These are phyloP conservation scores for Phylloscopus trochilus DNA, from an alignment of 2,113 vertebrate species.

Conservation along the genomic window DNA sequence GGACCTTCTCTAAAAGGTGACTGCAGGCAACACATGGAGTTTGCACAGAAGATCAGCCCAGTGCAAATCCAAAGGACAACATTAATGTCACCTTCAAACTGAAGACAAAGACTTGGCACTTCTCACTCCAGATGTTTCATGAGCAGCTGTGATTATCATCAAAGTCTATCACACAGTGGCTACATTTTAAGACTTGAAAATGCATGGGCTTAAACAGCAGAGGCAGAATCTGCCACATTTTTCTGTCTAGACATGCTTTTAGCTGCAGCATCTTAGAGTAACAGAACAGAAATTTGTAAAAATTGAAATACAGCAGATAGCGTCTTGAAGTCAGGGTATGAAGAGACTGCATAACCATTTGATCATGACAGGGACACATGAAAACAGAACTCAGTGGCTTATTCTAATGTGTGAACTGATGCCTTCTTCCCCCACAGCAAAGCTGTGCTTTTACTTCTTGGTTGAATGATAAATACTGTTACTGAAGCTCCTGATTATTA, in stretches of 20 bases:
- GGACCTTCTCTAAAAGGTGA: not conserved
- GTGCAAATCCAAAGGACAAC: not conserved
- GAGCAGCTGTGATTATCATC: conserved; percentile 17
- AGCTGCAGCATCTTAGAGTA: not conserved
- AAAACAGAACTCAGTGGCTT: not conserved
- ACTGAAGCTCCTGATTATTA: not conserved
- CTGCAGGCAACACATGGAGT: not conserved
- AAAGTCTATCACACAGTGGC: not conserved
- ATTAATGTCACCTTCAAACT: accelerated
- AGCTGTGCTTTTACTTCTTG: not conserved
- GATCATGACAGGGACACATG: not conserved
- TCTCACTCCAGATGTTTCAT: not conserved
- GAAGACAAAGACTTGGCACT: not conserved
- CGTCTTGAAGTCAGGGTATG: not conserved
- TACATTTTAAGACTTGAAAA: not conserved
- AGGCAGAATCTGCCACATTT: conserved; percentile 1
- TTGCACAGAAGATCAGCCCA: not conserved
- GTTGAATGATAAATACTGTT: not conserved
- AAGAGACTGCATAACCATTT: not conserved
- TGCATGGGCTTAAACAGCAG: not conserved
- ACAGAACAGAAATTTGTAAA: not conserved
- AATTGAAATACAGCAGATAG: not conserved
- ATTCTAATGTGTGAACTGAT: not conserved
- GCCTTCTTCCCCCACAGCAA: not conserved
- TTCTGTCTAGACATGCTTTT: conserved; percentile 33